Conservation (phyloP, 2,113 vertebrate species). For the Mola mola region DNA sequence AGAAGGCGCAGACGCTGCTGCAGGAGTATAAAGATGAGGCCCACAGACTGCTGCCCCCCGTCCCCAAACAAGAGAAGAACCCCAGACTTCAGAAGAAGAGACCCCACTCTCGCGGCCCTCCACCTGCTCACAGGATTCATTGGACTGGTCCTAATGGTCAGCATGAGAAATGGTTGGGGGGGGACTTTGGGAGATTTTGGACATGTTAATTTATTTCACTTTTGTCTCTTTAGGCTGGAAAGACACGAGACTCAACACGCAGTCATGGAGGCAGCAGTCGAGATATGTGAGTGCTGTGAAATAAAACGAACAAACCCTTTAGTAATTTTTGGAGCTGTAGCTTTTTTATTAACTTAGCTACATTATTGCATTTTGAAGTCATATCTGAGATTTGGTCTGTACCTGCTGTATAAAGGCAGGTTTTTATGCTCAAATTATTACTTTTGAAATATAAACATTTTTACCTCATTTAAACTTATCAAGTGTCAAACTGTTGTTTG, state of each 20-base stretch:
- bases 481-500: no score
- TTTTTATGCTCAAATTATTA: no score
- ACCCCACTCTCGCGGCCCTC: slow-evolving; percentile 7
- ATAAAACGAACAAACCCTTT: no score
- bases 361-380: no score
- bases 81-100: slow-evolving; percentile 72
- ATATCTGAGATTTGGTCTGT: no score
- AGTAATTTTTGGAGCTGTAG: no score
- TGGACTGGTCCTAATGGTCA: slow-evolving; percentile 65
- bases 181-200: neutral
- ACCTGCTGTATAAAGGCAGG: no score
- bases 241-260: slow-evolving; percentile 21
- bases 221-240: slow-evolving; percentile 53
- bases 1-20: slow-evolving; percentile 83
- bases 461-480: no score
- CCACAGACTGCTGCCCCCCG: slow-evolving; percentile 82
- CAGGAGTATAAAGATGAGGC: slow-evolving; percentile 85
- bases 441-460: no score
- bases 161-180: slow-evolving; percentile 60
- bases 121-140: slow-evolving; percentile 26
- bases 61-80: slow-evolving; percentile 78
- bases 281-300: slow-evolving; percentile 65
- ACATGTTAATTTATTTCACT: neutral
- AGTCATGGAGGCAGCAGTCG: slow-evolving; percentile 61
- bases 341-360: no score